Conservation (phyloP, 2,888 invertebrate genomes). For the Hesperia comma region DNA sequence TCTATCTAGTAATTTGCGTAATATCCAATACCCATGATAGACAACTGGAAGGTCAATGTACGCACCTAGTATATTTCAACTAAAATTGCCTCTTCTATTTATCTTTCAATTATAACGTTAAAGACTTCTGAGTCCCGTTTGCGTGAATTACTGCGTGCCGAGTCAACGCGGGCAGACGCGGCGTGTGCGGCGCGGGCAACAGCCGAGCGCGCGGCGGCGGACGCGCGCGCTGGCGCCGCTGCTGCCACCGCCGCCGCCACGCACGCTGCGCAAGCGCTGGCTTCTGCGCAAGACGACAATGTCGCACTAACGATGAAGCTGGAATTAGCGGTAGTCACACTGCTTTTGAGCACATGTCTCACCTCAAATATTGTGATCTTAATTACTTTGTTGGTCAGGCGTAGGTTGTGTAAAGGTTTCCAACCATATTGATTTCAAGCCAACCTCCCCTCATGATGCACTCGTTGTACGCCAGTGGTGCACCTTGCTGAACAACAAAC, state of each 20-base stretch:
- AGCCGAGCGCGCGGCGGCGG: conserved; percentile 59
- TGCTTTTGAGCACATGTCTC: neutral
- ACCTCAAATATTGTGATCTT: too few relatives aligned
- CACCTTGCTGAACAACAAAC: too few relatives aligned
- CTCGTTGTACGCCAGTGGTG: too few relatives aligned
- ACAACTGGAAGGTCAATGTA: too few relatives aligned
- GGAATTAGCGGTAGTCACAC: conserved; percentile 59
- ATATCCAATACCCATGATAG: neutral
- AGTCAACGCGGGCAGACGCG: conserved; percentile 66
- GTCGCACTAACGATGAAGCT: conserved; percentile 63
- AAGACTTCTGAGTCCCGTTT: conserved; percentile 67
- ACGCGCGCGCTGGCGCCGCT: conserved; percentile 66
- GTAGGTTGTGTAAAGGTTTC: too few relatives aligned
- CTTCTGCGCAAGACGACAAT: conserved; percentile 61
- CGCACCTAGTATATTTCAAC: too few relatives aligned
- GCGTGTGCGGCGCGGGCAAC: conserved; percentile 64
- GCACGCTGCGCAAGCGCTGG: conserved; percentile 60
- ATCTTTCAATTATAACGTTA: neutral
- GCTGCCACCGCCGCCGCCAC: conserved; percentile 65
- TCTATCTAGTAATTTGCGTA: neutral
- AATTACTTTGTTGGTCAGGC: too few relatives aligned
- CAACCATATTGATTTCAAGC: too few relatives aligned
- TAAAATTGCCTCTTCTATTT: conserved; percentile 1
- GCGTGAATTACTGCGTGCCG: conserved; percentile 63
- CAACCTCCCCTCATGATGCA: too few relatives aligned